Base-by-base conservation (phyloP, 2,888 invertebrate species). In the Pristionchus maxplancki region DNA sequence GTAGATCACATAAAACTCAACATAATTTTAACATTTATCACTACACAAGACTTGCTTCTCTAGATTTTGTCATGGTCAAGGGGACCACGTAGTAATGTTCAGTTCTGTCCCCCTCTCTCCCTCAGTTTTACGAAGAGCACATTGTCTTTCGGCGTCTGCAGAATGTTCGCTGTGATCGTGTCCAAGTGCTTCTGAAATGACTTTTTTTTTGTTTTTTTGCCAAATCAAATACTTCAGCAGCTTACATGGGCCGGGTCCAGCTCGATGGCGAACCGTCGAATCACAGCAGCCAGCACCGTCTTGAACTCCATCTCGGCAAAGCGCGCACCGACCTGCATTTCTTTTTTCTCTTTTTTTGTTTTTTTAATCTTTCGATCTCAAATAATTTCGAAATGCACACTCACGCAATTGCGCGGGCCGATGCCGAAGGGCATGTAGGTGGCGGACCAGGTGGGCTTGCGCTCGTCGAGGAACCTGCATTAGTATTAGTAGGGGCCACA, bases 301-400 rank as follows among this genome's bases (percentile, higher is more conserved):
- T 87, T 87, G 87, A 78, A 87, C 24, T 87, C 87, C 87, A 87
- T 87, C 78, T 87, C 87, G 8, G 87, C 87, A 24, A 87, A 87
- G 0, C 87, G 53, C 0, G 87, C 87, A 1, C 87, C 87, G 0
- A 87, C n/a, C n/a, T n/a, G n/a, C n/a, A n/a, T n/a, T n/a, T n/a
- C n/a, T n/a, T n/a, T n/a, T n/a, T n/a, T n/a, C n/a, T n/a, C n/a
- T n/a, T n/a, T n/a, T n/a, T n/a, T n/a, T n/a, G n/a, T n/a, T n/a
- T n/a, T n/a, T n/a, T n/a, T n/a, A n/a, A n/a, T n/a, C n/a, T n/a
- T n/a, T n/a, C n/a, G n/a, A n/a, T n/a, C n/a, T n/a, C n/a, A n/a
- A n/a, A n/a, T n/a, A n/a, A n/a, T n/a, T n/a, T n/a, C n/a, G n/a
- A n/a, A n/a, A n/a, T n/a, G n/a, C n/a, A n/a, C n/a, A n/a, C n/a